Evolutionary conservation across 2,797 vertebrate species (phyloP), one percentile per base, ranked within the genome.

Genomic region (Myotis vivesi): DNA sequence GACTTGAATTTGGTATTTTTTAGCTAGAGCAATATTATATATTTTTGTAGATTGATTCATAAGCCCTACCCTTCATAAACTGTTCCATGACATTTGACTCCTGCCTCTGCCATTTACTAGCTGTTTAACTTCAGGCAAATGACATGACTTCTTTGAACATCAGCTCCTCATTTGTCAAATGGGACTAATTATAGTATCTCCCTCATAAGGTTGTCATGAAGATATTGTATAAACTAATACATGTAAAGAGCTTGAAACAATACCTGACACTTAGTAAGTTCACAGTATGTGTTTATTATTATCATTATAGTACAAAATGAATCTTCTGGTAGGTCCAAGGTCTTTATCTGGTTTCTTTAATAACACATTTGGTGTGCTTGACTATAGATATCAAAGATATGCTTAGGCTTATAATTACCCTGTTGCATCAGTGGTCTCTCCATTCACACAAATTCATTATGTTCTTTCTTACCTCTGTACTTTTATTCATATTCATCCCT

Each of bases 1-100:
- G 19, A 76, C 5, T n/a, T 75, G 44, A 95, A 41, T 79, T 95
- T 84, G 25, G 66, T n/a, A 53, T 89, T 95, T 92, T 1, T 86
- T 76, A 92, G 33, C 44, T 38, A 81, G 10, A 77, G 25, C 3
- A n/a, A 91, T 85, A 76, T 85, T 87, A 72, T 59, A 75, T 85
- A 87, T 75, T 76, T 93, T 84, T 94, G 19, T 76, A 71, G 64
- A 94, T 77, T 62, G 1, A 12, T 91, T 23, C 25, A 92, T 57
- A 92, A 89, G 64, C n/a, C 33, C 12, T 71, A 73, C 28, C 13
- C 16, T 91, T 91, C 17, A 66, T 89, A 77, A 46, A 80, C 87
- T 94, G 22, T 69, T 57, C 11, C 8, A 68, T 73, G 30, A 36
- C n/a, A 91, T 51, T 94, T 81, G 84, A 92, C 87, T 77, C 22